phyloP scores from a whole-genome alignment of 1,140 invertebrate genomes.

The Xylocopa sonorina region DNA sequence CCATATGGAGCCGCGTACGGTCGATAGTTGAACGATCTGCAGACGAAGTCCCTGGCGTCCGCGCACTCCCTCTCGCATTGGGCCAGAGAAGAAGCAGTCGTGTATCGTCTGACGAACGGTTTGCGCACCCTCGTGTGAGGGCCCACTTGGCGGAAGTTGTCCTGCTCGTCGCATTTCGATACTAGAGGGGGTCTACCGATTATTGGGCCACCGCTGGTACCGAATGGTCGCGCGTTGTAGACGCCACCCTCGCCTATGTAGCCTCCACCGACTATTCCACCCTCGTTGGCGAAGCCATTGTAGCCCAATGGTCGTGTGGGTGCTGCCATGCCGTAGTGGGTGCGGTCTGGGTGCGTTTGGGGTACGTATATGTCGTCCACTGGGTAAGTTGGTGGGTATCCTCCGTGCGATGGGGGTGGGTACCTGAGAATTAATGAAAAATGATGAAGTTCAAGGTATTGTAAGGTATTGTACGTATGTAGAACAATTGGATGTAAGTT shows the following conservation, averaged over 20 bases:
- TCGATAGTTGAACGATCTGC: constrained; percentile 92
- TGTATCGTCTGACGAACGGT: constrained; percentile 89
- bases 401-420: constrained; percentile 45
- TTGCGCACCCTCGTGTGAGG: constrained; percentile 88
- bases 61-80: constrained; percentile 92
- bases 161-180: constrained; percentile 88
- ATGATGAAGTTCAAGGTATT: neutral
- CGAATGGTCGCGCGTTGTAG: constrained; percentile 75
- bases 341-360: constrained; percentile 67
- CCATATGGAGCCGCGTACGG: constrained; percentile 84
- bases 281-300: constrained; percentile 76
- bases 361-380: constrained; percentile 64
- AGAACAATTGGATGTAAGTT: no score
- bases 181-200: constrained; percentile 79
- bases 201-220: constrained; percentile 76
- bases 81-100: constrained; percentile 87
- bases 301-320: constrained; percentile 60
- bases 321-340: constrained; percentile 70
- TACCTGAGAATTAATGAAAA: constrained; percentile 47
- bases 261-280: constrained; percentile 77
- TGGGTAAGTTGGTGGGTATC: constrained; percentile 50
- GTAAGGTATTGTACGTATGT: no score
- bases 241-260: constrained; percentile 79
- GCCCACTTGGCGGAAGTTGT: constrained; percentile 91
- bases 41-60: constrained; percentile 92